Conservation (phyloP, 2,113 vertebrate genomes). For the Misgurnus mizolepis region DNA sequence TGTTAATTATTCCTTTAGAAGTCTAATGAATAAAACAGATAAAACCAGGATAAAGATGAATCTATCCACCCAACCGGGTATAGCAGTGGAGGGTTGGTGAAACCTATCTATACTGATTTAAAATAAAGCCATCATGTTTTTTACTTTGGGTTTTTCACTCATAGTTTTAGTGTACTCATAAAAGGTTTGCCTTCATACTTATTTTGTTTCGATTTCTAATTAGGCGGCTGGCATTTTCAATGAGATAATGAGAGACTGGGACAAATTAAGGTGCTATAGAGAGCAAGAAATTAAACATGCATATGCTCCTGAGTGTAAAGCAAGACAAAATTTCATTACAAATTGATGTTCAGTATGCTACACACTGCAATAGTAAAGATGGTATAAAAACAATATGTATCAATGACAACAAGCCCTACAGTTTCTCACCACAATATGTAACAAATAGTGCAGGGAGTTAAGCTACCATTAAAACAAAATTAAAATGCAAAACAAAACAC, state of each 20-base stretch:
- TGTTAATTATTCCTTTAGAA: constrained; percentile 82
- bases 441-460: background rate
- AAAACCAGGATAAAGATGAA: constrained; percentile 68
- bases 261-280: constrained; percentile 12
- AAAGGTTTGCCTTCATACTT: constrained; percentile 33
- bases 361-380: constrained; percentile 28
- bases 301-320: constrained; percentile 1
- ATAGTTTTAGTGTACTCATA: background rate
- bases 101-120: constrained; percentile 58
- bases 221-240: constrained; percentile 39
- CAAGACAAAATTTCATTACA: constrained; percentile 10
- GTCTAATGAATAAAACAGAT: constrained; percentile 78
- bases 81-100: constrained; percentile 51
- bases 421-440: constrained; percentile 23
- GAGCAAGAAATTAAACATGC: background rate
- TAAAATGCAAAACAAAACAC: constrained; percentile 63
- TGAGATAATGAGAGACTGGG: constrained; percentile 26
- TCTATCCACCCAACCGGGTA: constrained; percentile 54
- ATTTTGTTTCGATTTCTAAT: constrained; percentile 25
- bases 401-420: constrained; percentile 24
- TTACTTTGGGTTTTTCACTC: background rate
- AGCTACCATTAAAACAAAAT: constrained; percentile 64
- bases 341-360: background rate
- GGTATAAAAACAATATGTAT: constrained; percentile 36
- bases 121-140: constrained; percentile 57